Base-by-base conservation (phyloP, 2,888 invertebrate species). In the Diaprepes abbreviatus region DNA sequence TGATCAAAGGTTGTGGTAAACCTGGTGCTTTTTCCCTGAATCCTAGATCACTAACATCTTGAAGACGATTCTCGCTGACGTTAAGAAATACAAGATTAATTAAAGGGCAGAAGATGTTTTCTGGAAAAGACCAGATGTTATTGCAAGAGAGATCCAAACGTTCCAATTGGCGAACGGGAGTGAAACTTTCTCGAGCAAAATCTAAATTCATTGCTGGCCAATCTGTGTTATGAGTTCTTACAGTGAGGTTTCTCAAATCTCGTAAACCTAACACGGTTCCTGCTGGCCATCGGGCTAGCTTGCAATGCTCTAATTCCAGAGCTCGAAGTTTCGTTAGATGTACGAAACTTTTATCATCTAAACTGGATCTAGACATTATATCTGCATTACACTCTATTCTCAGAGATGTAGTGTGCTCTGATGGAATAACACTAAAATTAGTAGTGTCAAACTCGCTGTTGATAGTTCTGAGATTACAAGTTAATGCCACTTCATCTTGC, bases 71-170 rank as follows among this genome's bases (percentile, higher is more conserved):
- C 78, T 92, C 91, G 73, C 95, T 95, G 77, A 96, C 91, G 83
- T 96, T 96, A 75, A 96, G 85, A 73, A 89, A 88, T 70, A 93
- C 91, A 77, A 95, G 86, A 80, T 92, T 94, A 36, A 90, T 91
- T 76, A 95, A 84, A 2, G 93, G 90, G 81, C 95, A 95, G 85
- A 95, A 95, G 73, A 94, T 87, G 80, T 91, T 91, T 79, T 93
- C 93, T 19, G 95, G 94, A 82, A 95, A 90, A 62, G 93, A 92
- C 93, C 94, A 94, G 81, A 95, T 93, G 83, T 95, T 95, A 84
- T 95, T 95, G 80, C 91, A 91, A 81, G 94, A 94, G 74, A 96
- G 86, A 82, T 96, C 95, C 73, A 95, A 87, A 76, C 92, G 88
- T 84, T 95, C 95, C 77, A 95, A 87, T 82, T 94, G 92, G 72